These are phyloP conservation scores for Sandelia bainsii DNA, from an alignment of 2,797 vertebrate species.

Conservation along the genomic window DNA sequence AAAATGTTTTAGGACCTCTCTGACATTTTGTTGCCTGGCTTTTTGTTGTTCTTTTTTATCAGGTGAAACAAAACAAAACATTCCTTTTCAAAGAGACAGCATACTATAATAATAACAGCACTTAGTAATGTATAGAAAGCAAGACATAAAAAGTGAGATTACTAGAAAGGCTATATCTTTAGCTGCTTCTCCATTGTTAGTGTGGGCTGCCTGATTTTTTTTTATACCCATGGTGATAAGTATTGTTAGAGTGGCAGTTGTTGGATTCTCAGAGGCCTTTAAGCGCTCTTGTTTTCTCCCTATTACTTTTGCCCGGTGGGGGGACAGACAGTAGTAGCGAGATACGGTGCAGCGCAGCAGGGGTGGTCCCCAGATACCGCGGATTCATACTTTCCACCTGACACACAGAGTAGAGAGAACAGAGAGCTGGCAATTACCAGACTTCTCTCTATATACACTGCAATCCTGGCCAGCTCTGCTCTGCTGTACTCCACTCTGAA, in stretches of 20 bases:
- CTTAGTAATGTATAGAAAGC: conserved; percentile 33
- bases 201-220: conserved; percentile 32
- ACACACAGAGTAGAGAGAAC: conserved; percentile 73
- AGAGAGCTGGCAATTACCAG: conserved; percentile 79
- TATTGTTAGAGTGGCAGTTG: conserved; percentile 70
- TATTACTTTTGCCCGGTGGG: conserved; percentile 71
- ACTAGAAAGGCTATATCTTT: conserved; percentile 54
- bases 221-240: conserved; percentile 48
- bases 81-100: conserved; percentile 19
- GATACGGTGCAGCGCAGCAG: conserved; percentile 64
- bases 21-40: background rate
- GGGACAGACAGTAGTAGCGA: conserved; percentile 66
- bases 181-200: conserved; percentile 43
- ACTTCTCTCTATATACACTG: conserved; percentile 70
- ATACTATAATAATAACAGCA: background rate
- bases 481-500: conserved; percentile 72
- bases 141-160: conserved; percentile 51
- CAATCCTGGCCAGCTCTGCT: conserved; percentile 64
- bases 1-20: conserved; percentile 16
- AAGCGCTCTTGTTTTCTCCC: conserved; percentile 71
- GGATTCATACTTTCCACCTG: conserved; percentile 81
- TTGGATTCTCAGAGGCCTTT: conserved; percentile 74
- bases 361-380: conserved; percentile 75
- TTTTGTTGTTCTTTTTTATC: conserved; percentile 20
- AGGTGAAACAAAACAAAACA: conserved; percentile 33